Conservation (phyloP, 2,888 invertebrate species). For the Chelonus formosanus region DNA sequence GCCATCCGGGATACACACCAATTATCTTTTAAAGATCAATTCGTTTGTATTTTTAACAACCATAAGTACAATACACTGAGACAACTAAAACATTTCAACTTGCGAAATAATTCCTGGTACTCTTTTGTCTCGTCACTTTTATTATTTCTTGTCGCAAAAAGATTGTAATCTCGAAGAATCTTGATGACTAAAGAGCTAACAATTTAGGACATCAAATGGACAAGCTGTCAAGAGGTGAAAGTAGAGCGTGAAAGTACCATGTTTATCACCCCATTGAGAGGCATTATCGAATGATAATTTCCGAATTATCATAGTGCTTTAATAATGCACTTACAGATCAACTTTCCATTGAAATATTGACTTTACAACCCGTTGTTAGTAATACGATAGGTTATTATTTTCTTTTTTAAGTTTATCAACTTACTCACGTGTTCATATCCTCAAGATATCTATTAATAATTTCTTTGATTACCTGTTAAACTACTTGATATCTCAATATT, state of each 20-base stretch:
- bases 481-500: too few relatives aligned
- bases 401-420: background rate
- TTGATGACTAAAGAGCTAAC: constrained; percentile 13
- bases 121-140: background rate
- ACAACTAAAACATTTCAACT: background rate
- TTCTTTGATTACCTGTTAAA: background rate
- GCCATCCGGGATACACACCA: constrained; percentile 16
- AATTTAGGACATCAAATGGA: constrained; percentile 27
- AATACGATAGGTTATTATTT: constrained; percentile 7
- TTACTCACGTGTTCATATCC: background rate
- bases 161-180: constrained; percentile 7
- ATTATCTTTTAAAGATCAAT: constrained; percentile 11
- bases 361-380: constrained; percentile 6
- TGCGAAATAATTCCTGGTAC: background rate
- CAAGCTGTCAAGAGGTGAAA: constrained; percentile 30
- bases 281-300: constrained; percentile 32
- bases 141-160: background rate
- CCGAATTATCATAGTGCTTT: constrained; percentile 24
- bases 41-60: background rate
- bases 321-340: constrained; percentile 9
- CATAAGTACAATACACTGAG: too few relatives aligned
- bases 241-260: constrained; percentile 33
- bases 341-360: constrained; percentile 24
- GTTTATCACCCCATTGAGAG: constrained; percentile 33
- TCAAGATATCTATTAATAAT: background rate